Evolutionary conservation across 2,888 invertebrate genomes (phyloP).

Genomic region (Diplazon laetatorius): DNA sequence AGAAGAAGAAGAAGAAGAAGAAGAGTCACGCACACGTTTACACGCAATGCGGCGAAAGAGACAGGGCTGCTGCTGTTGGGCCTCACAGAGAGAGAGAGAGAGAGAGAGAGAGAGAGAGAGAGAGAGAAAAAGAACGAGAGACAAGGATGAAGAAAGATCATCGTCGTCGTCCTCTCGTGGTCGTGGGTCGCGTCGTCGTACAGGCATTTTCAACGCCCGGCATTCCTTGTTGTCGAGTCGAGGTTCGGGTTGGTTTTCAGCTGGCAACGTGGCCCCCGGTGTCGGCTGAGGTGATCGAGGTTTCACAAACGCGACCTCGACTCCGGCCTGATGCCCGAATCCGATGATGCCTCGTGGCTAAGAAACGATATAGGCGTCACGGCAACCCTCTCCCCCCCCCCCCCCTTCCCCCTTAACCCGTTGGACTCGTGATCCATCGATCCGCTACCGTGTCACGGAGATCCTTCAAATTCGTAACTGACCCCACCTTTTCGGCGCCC

Average conservation of each 20-base stretch:
- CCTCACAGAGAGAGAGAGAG: background rate
- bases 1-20: background rate
- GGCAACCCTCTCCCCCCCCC: no score
- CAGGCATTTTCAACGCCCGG: slow-evolving; percentile 81
- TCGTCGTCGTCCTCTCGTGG: background rate
- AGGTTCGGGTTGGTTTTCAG: slow-evolving; percentile 76
- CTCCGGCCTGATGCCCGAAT: slow-evolving; percentile 44
- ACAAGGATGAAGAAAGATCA: no score
- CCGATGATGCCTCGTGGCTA: slow-evolving; percentile 69
- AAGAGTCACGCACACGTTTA: slow-evolving; percentile 61
- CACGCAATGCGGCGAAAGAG: slow-evolving; percentile 65
- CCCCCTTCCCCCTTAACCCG: no score
- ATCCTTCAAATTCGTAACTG: slow-evolving; percentile 53
- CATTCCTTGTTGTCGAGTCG: slow-evolving; percentile 81
- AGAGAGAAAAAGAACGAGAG: background rate
- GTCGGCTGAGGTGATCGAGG: slow-evolving; percentile 74
- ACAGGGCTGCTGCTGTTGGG: slow-evolving; percentile 4
- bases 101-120: slow-evolving; percentile 1
- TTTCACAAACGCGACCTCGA: slow-evolving; percentile 63
- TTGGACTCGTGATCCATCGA: no score
- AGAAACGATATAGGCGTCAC: slow-evolving; percentile 67
- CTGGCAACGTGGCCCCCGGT: slow-evolving; percentile 79
- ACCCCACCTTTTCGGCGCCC: no score
- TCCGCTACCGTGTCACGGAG: slow-evolving; percentile 60
- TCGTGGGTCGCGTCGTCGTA: slow-evolving; percentile 65